Evolutionary conservation across 1,140 invertebrate species (phyloP), one percentile per base, ranked within the genome.

Genomic region (Macrobrachium rosenbergii): DNA sequence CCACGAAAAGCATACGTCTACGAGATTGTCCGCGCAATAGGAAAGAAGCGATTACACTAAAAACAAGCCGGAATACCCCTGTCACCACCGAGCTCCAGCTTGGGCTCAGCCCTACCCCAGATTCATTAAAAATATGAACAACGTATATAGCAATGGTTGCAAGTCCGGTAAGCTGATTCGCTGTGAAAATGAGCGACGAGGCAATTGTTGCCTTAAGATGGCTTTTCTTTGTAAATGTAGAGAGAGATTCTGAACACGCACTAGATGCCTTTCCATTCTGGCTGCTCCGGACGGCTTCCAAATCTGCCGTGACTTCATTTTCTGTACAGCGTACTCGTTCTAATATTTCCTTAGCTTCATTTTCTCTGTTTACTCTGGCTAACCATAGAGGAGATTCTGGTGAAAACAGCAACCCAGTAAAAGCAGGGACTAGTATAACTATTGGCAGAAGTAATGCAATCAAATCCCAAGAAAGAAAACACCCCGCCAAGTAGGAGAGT

Each of bases 331-430:
- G 23, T 14, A 72, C 11, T 12, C 21, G 69, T 12, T 14, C 21
- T 23, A 72, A n/a, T 14, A 43, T 72, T 43, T 72, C 69, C 21
- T 16, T 72, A 17, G 69, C 69, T 23, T 72, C 69, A 16, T 6
- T 17, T 23, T 72, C 69, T 43, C 16, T 23, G 23, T 43, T 14
- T 43, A 28, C 17, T 17, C 69, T 23, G 3, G 69, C 69, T 43
- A 72, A 28, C 69, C 69, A 72, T 16, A 72, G 69, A 43, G 69
- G 69, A 10, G 69, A 72, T 17, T 72, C 69, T 5, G 16, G 69
- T 17, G 69, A 72, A 14, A 72, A 5, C 69, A 72, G 69, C 23
- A 72, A 43, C 12, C 69, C 69, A n/a, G 21, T 12, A n/a, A 72
- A 72, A 0, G 14, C 69, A 72, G 69, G 69, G 6, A 72, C 69